Conservation (phyloP, 2,797 vertebrate species). For the Serranus cabrilla region DNA sequence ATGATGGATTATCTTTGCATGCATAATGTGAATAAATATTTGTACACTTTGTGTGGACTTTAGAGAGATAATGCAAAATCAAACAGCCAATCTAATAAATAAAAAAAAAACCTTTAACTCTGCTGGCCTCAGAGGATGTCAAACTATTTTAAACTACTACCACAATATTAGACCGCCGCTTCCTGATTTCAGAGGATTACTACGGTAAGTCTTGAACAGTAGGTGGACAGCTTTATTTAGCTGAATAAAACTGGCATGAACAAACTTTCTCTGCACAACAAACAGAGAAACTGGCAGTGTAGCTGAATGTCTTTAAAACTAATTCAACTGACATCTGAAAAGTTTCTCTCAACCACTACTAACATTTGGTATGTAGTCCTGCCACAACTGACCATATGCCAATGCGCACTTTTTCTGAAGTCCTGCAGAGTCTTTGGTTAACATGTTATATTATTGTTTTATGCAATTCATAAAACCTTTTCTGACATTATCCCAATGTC, state of each 20-base stretch:
- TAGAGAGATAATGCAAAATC: neutral
- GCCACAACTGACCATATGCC: neutral
- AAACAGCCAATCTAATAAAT: conserved; percentile 3
- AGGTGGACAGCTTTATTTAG: neutral
- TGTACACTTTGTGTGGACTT: neutral
- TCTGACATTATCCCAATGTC: neutral
- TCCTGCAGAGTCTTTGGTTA: neutral
- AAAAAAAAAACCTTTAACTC: neutral
- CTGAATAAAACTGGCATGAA: neutral
- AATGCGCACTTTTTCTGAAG: neutral
- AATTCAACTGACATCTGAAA: neutral
- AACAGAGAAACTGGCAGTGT: neutral
- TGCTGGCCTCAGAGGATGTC: neutral
- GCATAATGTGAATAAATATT: neutral
- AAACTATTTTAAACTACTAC: neutral
- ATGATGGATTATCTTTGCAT: neutral
- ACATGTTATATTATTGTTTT: neutral
- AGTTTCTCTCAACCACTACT: neutral
- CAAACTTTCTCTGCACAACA: neutral
- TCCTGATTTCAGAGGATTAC: neutral
- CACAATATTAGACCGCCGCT: neutral
- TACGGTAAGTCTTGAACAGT: neutral
- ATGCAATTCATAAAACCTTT: conserved; percentile 12
- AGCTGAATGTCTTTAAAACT: neutral
- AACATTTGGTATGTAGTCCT: neutral